A percentile compares a stretch with the other conserved stretches of the same genome.
Conservation (phyloP, 2,888 invertebrate genomes). For the Dolichopus griseipennis region DNA sequence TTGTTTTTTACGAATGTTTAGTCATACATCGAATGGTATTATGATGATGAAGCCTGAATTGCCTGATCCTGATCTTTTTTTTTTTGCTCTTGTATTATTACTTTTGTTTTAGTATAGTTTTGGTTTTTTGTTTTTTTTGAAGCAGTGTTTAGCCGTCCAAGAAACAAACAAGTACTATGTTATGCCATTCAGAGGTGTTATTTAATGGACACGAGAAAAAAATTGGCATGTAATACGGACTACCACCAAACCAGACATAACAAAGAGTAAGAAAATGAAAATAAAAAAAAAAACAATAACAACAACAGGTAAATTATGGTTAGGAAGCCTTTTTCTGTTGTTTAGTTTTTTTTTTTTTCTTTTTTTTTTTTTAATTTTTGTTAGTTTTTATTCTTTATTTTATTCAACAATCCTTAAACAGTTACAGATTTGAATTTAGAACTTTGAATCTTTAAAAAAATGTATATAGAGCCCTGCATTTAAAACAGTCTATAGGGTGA, state of each 20-base stretch:
- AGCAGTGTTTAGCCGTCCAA: neutral
- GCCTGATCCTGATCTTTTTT: neutral
- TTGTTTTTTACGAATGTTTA: neutral
- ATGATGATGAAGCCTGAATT: slow-evolving; percentile 3
- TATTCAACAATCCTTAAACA: neutral
- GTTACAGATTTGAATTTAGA: neutral
- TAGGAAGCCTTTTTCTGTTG: neutral
- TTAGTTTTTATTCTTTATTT: neutral
- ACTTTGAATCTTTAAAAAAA: neutral
- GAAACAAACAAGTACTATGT: slow-evolving; percentile 6
- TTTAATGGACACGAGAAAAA: slow-evolving; percentile 6
- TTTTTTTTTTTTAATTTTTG: neutral
- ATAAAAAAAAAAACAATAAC: too few species aligned
- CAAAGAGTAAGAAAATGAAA: neutral
- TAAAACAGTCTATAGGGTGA: neutral
- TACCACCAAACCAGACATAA: neutral
- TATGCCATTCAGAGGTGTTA: slow-evolving; percentile 6
- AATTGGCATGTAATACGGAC: neutral
- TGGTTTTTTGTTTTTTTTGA: neutral
- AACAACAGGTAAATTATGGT: slow-evolving; percentile 6
- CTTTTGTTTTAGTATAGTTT: neutral
- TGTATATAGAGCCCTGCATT: neutral
- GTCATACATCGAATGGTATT: neutral
- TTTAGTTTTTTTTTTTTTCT: neutral
- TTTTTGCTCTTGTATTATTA: neutral